phyloP scores from a whole-genome alignment of 1,140 invertebrate genomes.

The Lordiphosa clarofinis region DNA sequence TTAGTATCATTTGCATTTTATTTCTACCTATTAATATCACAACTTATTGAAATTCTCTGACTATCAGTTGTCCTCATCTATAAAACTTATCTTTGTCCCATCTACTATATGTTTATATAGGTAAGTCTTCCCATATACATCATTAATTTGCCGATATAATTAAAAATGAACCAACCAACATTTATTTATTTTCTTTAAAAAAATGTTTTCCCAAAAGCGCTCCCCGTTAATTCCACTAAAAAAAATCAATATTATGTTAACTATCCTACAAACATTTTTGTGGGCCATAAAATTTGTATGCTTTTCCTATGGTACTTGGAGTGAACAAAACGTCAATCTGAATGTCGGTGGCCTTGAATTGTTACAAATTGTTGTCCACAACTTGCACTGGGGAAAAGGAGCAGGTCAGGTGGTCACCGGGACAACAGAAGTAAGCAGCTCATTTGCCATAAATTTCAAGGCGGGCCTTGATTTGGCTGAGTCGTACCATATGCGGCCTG shows the following conservation, averaged over 20 bases:
- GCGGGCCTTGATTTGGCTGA: conserved; percentile 34
- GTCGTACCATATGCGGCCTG: conserved; percentile 28
- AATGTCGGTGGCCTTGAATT: conserved; percentile 38
- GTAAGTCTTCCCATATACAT: no score
- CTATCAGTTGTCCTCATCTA: no score
- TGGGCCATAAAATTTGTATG: conserved; percentile 62
- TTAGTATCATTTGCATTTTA: no score
- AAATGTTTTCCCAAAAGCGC: no score
- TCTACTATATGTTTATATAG: no score
- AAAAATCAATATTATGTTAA: conserved; percentile 53
- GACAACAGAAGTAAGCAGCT: conserved; percentile 24
- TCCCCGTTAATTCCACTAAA: no score
- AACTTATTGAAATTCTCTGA: no score
- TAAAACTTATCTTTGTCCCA: no score
- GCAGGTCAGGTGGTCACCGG: conserved; percentile 12
- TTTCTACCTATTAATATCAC: no score
- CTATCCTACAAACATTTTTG: conserved; percentile 28
- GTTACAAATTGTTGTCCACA: conserved; percentile 46
- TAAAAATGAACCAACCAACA: no score
- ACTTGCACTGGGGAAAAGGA: conserved; percentile 27
- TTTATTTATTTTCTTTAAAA: no score
- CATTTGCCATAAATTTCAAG: conserved; percentile 58
- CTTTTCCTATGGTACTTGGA: conserved; percentile 64
- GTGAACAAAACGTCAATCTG: conserved; percentile 54
- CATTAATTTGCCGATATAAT: no score